Evolutionary conservation across 2,797 vertebrate genomes (phyloP).

Genomic region (Pantherophis vulpinus): DNA sequence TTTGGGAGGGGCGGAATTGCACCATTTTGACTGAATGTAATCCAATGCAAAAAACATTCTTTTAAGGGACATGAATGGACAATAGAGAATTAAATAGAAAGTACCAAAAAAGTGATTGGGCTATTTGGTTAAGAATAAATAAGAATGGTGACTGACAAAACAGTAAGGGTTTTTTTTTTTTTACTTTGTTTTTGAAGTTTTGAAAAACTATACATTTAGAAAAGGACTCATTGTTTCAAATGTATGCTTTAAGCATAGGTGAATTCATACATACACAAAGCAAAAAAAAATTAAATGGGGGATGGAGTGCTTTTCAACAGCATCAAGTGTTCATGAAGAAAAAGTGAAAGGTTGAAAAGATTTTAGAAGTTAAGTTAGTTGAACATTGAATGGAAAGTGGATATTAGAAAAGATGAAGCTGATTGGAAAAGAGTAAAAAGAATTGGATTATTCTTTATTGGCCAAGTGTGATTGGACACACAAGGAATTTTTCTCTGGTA

Average conservation of each 20-base stretch:
- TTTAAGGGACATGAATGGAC: background rate
- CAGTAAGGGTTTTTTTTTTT: background rate
- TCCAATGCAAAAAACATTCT: background rate
- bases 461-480: background rate
- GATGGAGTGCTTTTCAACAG: background rate
- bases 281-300: background rate
- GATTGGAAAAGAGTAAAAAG: background rate
- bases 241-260: background rate
- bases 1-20: background rate
- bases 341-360: background rate
- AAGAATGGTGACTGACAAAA: background rate
- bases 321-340: background rate
- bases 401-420: background rate
- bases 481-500: background rate
- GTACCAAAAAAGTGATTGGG: background rate
- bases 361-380: background rate
- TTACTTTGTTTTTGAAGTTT: background rate
- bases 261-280: background rate
- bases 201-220: background rate
- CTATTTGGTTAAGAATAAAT: background rate
- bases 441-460: background rate
- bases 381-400: background rate
- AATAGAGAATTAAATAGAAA: background rate
- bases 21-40: background rate
- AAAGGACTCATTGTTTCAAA: background rate